Conservation (phyloP, 2,113 vertebrate species). For the Agapornis roseicollis region DNA sequence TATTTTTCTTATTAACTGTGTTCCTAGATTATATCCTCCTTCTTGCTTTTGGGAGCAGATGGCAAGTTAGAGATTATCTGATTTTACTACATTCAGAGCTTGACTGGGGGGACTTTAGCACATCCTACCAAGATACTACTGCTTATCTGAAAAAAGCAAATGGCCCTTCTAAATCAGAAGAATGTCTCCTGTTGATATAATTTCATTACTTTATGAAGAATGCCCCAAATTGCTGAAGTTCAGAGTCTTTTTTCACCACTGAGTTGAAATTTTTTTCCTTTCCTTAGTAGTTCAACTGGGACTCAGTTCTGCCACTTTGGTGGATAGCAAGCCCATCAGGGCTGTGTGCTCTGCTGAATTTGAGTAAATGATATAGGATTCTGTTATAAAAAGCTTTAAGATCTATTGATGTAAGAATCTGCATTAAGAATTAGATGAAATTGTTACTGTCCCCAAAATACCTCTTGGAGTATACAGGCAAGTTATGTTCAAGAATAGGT, state of each 20-base stretch:
- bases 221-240: background rate
- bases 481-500: background rate
- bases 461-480: background rate
- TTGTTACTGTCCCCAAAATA: background rate
- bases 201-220: background rate
- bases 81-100: background rate
- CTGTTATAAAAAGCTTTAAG: background rate
- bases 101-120: background rate
- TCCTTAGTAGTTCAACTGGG: background rate
- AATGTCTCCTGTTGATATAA: background rate
- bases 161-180: background rate
- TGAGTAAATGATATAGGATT: background rate
- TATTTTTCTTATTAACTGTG: accelerated
- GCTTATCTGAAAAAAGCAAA: background rate
- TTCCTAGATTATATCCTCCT: background rate
- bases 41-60: background rate
- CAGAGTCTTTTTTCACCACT: background rate
- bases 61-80: background rate
- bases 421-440: background rate
- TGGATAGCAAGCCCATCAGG: background rate
- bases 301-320: background rate
- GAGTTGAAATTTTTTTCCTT: background rate
- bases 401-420: background rate
- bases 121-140: background rate
- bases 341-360: background rate